Conservation (phyloP, 1,140 invertebrate species). For the Meloidogyne chitwoodi region DNA sequence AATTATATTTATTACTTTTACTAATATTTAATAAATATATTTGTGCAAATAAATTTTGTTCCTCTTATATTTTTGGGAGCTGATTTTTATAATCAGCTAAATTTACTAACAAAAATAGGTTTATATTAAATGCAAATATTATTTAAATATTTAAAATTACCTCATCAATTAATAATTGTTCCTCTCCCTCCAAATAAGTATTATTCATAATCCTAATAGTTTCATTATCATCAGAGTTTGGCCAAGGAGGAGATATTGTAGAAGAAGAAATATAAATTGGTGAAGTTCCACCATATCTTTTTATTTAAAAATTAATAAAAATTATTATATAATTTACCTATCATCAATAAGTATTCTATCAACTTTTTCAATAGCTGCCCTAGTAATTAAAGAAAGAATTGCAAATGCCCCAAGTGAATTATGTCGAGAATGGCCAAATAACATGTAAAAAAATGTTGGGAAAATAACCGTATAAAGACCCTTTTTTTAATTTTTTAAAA, state of each 20-base stretch:
- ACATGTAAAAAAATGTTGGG: constrained; percentile 56
- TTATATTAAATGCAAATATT: too few relatives aligned
- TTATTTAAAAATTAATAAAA: background rate
- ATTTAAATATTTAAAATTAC: too few relatives aligned
- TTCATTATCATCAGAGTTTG: constrained; percentile 5
- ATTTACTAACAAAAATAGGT: background rate
- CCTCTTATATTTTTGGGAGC: too few relatives aligned
- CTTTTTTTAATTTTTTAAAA: background rate
- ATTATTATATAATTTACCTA: background rate
- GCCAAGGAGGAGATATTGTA: background rate
- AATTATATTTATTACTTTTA: too few relatives aligned
- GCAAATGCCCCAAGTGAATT: constrained; percentile 49
- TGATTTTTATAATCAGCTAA: too few relatives aligned
- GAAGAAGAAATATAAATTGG: background rate
- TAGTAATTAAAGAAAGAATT: constrained; percentile 42
- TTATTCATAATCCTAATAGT: constrained; percentile 14
- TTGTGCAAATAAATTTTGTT: too few relatives aligned
- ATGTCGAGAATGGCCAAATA: constrained; percentile 57
- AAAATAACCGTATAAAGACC: constrained; percentile 57
- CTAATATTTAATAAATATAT: too few relatives aligned
- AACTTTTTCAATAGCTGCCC: constrained; percentile 35
- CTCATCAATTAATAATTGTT: constrained; percentile 9
- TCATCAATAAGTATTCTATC: constrained; percentile 16
- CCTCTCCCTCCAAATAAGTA: background rate
- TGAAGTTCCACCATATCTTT: background rate